A percentile compares a stretch with the other conserved stretches of the same genome.
phyloP scores from a whole-genome alignment of 2,113 vertebrate genomes.

The Thinocorus orbignyianus region DNA sequence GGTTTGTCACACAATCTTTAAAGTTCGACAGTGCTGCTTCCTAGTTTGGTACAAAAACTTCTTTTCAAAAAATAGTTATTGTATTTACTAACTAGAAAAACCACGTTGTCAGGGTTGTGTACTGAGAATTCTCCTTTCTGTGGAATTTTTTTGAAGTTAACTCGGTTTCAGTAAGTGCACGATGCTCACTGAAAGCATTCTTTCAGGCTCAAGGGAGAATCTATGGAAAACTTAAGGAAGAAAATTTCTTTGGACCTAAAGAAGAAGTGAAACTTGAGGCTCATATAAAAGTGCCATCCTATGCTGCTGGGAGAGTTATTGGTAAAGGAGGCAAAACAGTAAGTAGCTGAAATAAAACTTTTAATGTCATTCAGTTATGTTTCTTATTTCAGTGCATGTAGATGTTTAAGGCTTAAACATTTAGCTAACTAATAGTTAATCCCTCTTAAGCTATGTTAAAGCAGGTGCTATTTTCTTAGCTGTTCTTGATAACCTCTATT shows the following conservation, averaged over 20 bases:
- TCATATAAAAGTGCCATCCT: constrained; percentile 97
- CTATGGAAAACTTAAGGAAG: constrained; percentile 96
- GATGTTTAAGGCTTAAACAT: not conserved
- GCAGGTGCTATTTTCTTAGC: not conserved
- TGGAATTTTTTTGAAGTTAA: not conserved
- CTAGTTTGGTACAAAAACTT: not conserved
- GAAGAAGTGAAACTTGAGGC: constrained; percentile 98
- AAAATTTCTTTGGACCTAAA: constrained; percentile 98
- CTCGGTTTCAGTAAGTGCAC: not conserved
- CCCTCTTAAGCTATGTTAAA: not conserved
- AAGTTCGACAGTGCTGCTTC: not conserved
- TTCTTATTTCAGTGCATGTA: not conserved
- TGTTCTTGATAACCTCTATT: not conserved
- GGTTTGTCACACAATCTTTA: not conserved
- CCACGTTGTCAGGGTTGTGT: not conserved
- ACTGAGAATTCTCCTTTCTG: not conserved
- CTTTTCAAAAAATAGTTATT: not conserved
- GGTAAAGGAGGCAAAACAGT: constrained; percentile 99
- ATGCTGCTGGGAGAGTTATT: constrained; percentile 96
- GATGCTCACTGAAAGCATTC: not conserved
- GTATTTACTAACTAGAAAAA: not conserved
- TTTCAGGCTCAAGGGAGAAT: constrained; percentile 92
- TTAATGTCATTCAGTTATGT: not conserved
- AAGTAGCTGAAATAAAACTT: constrained; percentile 62
- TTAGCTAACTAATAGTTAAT: not conserved